phyloP scores from a whole-genome alignment of 1,140 invertebrate species.

The Aphelenchoides besseyi region DNA sequence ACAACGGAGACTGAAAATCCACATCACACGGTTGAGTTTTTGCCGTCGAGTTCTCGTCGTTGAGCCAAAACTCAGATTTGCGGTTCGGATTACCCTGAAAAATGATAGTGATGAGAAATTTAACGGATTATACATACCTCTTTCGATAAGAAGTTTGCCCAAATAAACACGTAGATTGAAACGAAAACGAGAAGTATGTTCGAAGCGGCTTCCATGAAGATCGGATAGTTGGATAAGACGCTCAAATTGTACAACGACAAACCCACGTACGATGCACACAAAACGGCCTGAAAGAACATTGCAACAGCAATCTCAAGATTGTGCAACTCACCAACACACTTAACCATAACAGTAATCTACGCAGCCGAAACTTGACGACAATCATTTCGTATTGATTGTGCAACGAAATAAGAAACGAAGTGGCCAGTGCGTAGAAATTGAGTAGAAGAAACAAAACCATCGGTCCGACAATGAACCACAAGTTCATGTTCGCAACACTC shows the following conservation, averaged over 20 bases:
- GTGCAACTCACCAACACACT: constrained; percentile 40
- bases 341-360: constrained; percentile 9
- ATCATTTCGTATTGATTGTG: constrained; percentile 43
- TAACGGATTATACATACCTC: constrained; percentile 26
- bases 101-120: neutral
- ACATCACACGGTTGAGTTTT: constrained; percentile 12
- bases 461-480: constrained; percentile 39
- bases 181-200: constrained; percentile 39
- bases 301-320: constrained; percentile 15
- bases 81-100: constrained; percentile 27
- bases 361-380: constrained; percentile 31
- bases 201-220: constrained; percentile 14
- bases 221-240: neutral
- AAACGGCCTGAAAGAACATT: constrained; percentile 30
- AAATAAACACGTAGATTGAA: constrained; percentile 40
- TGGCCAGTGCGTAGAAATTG: constrained; percentile 42
- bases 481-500: neutral
- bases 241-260: constrained; percentile 15
- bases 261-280: constrained; percentile 24
- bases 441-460: constrained; percentile 28
- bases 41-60: constrained; percentile 17
- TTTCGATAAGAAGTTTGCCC: constrained; percentile 44
- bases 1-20: constrained; percentile 8
- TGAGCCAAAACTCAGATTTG: constrained; percentile 27
- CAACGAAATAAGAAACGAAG: constrained; percentile 41